phyloP scores from a whole-genome alignment of 2,113 vertebrate genomes.

The Calyptommatus sinebrachiatus region DNA sequence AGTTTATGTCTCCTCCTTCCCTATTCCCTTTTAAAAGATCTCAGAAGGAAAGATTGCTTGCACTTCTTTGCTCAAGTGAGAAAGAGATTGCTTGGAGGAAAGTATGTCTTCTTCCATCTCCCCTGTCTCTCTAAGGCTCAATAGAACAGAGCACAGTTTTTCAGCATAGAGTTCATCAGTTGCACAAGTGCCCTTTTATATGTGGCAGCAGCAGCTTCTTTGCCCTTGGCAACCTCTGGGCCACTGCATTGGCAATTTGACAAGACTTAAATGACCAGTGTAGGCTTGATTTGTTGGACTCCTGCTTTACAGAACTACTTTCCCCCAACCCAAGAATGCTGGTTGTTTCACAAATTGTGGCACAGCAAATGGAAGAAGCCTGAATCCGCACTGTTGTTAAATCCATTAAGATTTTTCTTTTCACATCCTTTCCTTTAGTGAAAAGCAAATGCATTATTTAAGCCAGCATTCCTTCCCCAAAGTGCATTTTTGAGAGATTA shows the following conservation, averaged over 20 bases:
- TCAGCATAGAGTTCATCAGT: neutral
- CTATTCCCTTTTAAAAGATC: neutral
- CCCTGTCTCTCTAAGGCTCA: neutral
- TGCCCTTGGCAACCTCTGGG: constrained; percentile 21
- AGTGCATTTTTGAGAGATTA: constrained; percentile 35
- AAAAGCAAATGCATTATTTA: constrained; percentile 32
- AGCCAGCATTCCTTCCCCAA: constrained; percentile 31
- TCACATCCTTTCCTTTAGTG: constrained; percentile 14
- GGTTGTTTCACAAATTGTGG: neutral
- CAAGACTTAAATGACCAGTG: neutral
- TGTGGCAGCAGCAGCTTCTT: constrained; percentile 1
- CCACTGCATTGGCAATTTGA: neutral
- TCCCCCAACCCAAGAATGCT: constrained; percentile 4
- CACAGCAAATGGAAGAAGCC: constrained; percentile 2
- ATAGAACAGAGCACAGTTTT: constrained; percentile 19
- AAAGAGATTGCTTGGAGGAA: neutral
- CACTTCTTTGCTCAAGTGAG: neutral
- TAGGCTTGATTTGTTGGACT: constrained; percentile 20
- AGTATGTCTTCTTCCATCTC: accelerated
- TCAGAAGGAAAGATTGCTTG: neutral
- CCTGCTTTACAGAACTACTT: neutral
- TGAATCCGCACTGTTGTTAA: neutral
- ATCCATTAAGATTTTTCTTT: constrained; percentile 12
- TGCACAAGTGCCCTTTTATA: constrained; percentile 4
- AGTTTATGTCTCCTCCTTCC: neutral